phyloP scores from a whole-genome alignment of 2,888 invertebrate genomes.

The Latrodectus elegans region DNA sequence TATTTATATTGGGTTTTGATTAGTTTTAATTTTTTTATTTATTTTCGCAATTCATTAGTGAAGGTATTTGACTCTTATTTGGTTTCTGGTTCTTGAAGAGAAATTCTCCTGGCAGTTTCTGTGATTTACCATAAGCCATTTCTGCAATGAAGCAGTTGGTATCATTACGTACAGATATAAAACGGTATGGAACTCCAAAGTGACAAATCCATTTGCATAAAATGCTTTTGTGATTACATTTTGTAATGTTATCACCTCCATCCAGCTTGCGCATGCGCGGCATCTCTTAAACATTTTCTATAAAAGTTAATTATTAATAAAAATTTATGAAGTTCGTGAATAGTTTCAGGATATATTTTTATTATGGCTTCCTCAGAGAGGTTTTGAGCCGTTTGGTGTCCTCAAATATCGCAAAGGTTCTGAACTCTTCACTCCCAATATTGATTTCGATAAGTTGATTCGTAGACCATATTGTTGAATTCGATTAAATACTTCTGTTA shows the following conservation, averaged over 20 bases:
- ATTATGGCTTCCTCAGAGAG: conserved; percentile 11
- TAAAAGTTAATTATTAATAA: conserved; percentile 65
- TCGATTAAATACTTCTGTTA: conserved; percentile 16
- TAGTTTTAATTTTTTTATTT: conserved; percentile 19
- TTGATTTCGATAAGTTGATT: conserved; percentile 45
- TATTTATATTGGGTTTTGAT: conserved; percentile 6
- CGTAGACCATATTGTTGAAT: no score
- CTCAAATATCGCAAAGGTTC: conserved; percentile 42
- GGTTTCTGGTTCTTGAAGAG: conserved; percentile 12
- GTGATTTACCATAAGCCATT: conserved; percentile 31
- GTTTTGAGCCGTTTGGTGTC: background rate
- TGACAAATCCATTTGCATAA: no score
- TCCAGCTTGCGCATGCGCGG: background rate
- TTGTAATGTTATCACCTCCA: conserved; percentile 17
- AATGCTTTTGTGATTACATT: conserved; percentile 10
- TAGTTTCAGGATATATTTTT: conserved; percentile 29
- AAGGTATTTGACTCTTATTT: conserved; percentile 20
- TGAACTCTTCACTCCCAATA: conserved; percentile 6
- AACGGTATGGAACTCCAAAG: no score
- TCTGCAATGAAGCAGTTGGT: conserved; percentile 19
- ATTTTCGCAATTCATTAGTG: conserved; percentile 12
- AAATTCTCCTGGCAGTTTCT: conserved; percentile 26
- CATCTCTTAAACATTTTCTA: conserved; percentile 27
- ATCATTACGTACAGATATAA: conserved; percentile 22
- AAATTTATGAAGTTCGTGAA: conserved; percentile 27